phyloP scores from a whole-genome alignment of 2,888 invertebrate species.

The Megalurothrips usitatus region DNA sequence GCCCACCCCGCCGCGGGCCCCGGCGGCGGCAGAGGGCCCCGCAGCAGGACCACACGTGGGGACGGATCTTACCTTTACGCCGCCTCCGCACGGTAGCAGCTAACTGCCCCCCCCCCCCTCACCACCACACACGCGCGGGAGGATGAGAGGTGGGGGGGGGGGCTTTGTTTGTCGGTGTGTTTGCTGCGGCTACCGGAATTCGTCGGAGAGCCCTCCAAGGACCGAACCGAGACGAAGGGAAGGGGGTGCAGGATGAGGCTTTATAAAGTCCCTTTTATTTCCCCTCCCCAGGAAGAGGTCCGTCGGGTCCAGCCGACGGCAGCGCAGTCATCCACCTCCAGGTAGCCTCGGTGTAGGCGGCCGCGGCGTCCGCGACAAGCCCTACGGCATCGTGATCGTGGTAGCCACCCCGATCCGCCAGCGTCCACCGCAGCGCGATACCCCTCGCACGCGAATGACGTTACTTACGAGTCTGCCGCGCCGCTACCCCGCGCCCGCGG shows the following conservation, averaged over 20 bases:
- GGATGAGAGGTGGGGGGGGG: neutral
- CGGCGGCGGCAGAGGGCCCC: no score
- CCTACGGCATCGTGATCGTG: no score
- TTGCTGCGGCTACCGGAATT: conserved; percentile 22
- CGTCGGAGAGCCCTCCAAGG: neutral
- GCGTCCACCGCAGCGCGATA: no score
- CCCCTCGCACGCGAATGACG: neutral
- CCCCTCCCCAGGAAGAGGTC: no score
- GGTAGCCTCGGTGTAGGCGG: no score
- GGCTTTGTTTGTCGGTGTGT: conserved; percentile 9
- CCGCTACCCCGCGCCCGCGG: neutral
- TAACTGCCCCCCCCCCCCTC: neutral
- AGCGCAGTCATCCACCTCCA: no score
- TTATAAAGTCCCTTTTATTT: neutral
- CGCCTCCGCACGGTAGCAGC: neutral
- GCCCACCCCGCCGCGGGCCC: no score
- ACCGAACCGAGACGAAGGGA: neutral
- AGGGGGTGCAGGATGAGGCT: neutral
- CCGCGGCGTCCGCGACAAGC: no score
- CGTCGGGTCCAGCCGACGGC: neutral
- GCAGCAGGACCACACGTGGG: neutral
- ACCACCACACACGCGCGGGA: neutral
- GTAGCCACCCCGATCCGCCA: no score
- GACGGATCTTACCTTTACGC: neutral
- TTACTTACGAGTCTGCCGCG: neutral